Evolutionary conservation across 2,113 vertebrate genomes (phyloP), one percentile per base, ranked within the genome.

Genomic region (Hyperopisus bebe): DNA sequence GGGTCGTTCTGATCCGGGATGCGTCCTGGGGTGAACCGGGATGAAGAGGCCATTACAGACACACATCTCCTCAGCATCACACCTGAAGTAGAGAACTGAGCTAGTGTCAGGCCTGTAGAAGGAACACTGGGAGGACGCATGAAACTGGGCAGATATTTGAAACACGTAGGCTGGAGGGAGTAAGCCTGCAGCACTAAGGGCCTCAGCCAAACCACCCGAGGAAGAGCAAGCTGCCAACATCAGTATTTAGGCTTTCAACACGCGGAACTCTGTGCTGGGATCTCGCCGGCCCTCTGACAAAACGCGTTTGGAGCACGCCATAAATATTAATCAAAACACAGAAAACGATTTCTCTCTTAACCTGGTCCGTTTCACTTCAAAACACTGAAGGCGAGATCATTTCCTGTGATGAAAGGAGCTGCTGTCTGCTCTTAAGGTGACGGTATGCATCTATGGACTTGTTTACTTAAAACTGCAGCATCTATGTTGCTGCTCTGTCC

Each of bases 391-490:
- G 50, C 31, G 47, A 39, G 48, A 53, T 53, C 27, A 39, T 53
- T 87, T 87, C 85, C 85, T 87, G 48, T 19, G 8, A 55, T 53
- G 48, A 53, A 53, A 51, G 47, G 50, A 51, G 50, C 50, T 7
- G 50, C 85, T 87, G 50, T 53, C 82, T 84, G 39, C 21, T 46
- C n/a, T 87, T 87, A 53, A 50, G 31, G 85, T 21, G 85, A 87
- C 46, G 48, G 15, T 83, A 46, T 17, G 21, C 58, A 27, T 35
- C 42, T 42, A 48, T 46, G 42, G 44, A 31, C 62, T 27, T 88
- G 87, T 88, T 88, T 88, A 88, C 87, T 62, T 88, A 88, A 88
- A 66, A 88, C 46, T 13, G 35, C 9, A 48, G 85, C 86, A 44
- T 90, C 86, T 82, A 31, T 80, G 46, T 53, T 88, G 66, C 48